These are phyloP conservation scores for Enteromius treurensis DNA, from an alignment of 2,797 vertebrate species.

Conservation along the genomic window DNA sequence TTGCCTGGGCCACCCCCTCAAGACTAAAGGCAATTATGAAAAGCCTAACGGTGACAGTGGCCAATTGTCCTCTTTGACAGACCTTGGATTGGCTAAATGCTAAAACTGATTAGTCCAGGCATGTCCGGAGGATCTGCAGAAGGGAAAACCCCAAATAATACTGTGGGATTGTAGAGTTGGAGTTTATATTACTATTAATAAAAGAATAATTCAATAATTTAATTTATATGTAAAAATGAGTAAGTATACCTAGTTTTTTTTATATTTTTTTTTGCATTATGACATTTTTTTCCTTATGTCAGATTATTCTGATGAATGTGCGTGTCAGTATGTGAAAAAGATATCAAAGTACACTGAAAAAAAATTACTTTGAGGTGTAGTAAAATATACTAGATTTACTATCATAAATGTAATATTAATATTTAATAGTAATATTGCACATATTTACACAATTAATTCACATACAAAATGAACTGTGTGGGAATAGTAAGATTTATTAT, in stretches of 20 bases:
- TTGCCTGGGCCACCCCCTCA: conserved; percentile 64
- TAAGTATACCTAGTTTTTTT: too few species aligned
- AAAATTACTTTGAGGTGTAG: not conserved
- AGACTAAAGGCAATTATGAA: conserved; percentile 82
- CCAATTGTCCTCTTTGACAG: conserved; percentile 52
- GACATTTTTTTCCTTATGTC: not conserved
- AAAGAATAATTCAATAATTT: too few species aligned
- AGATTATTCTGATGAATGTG: not conserved
- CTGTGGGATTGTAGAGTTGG: conserved; percentile 39
- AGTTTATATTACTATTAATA: not conserved
- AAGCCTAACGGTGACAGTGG: conserved; percentile 74
- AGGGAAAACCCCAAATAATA: conserved; percentile 60
- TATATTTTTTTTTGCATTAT: not conserved
- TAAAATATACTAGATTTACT: not conserved
- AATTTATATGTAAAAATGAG: too few species aligned
- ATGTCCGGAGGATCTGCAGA: conserved; percentile 50
- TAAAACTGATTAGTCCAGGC: conserved; percentile 59
- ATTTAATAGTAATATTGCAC: too few species aligned
- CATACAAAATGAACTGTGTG: too few species aligned
- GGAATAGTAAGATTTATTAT: too few species aligned
- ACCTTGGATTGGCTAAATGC: conserved; percentile 53
- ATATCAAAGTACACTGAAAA: not conserved
- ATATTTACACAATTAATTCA: too few species aligned
- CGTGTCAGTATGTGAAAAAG: not conserved
- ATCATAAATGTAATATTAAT: too few species aligned